phyloP scores from a whole-genome alignment of 2,888 invertebrate genomes.

The Homarus gammarus region DNA sequence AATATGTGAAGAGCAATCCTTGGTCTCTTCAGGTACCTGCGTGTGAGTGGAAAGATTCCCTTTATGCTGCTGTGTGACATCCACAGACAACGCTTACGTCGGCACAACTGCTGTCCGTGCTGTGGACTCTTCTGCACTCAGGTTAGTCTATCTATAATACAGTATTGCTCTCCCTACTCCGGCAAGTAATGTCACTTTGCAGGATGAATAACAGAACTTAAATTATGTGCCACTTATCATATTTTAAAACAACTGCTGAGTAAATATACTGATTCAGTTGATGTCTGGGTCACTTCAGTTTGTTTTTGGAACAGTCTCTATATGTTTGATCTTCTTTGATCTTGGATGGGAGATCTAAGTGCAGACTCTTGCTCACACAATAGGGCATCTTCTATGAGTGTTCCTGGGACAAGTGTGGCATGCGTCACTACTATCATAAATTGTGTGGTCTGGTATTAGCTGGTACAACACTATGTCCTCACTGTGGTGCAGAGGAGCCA shows the following conservation, averaged over 20 bases:
- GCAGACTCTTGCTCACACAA: conserved; percentile 59
- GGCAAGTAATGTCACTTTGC: no score
- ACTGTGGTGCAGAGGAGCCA: conserved; percentile 84
- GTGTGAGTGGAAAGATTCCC: conserved; percentile 83
- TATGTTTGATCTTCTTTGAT: no score
- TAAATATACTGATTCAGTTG: background rate
- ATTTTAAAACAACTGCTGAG: no score
- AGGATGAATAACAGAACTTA: no score
- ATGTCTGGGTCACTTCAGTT: background rate
- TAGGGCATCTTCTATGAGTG: conserved; percentile 74
- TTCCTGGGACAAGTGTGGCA: conserved; percentile 67
- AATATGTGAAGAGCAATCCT: background rate
- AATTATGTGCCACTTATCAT: no score
- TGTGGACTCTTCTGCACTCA: conserved; percentile 95
- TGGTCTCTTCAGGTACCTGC: conserved; percentile 77
- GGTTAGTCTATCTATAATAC: conserved; percentile 82
- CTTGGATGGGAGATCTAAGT: background rate
- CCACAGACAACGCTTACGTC: conserved; percentile 87
- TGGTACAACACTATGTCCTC: conserved; percentile 84
- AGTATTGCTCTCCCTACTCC: no score
- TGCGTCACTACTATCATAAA: conserved; percentile 71
- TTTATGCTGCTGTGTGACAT: conserved; percentile 89
- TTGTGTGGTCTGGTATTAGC: conserved; percentile 78
- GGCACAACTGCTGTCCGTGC: conserved; percentile 93
- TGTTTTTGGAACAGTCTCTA: background rate